These are phyloP conservation scores for Rhimphoctona megacephalus DNA, from an alignment of 2,888 invertebrate species.

Conservation along the genomic window DNA sequence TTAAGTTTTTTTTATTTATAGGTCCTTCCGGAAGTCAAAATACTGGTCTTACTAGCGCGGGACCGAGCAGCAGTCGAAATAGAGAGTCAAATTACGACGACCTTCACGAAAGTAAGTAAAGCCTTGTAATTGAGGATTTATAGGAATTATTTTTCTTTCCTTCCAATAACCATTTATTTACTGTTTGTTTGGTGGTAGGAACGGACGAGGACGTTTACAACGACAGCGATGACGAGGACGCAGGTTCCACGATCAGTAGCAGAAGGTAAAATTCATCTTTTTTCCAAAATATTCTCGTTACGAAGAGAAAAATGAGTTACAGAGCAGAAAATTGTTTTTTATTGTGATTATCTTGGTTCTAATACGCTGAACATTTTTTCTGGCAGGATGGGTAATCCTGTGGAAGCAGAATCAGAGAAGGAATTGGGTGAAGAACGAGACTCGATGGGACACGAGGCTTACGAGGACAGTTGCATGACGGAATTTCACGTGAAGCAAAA, in stretches of 20 bases:
- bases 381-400: constrained; percentile 80
- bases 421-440: constrained; percentile 78
- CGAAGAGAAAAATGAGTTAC: not conserved
- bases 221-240: constrained; percentile 83
- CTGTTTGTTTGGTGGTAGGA: constrained; percentile 70
- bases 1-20: constrained; percentile 55
- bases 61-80: constrained; percentile 76
- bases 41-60: constrained; percentile 72
- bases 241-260: constrained; percentile 64
- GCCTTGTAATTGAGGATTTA: constrained; percentile 14
- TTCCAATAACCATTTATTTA: not conserved
- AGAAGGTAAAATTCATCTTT: constrained; percentile 18
- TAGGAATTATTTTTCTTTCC: not conserved
- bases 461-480: constrained; percentile 78
- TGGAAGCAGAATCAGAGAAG: constrained; percentile 82
- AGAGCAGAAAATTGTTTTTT: not conserved
- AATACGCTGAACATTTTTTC: not conserved
- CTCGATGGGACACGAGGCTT: constrained; percentile 76
- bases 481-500: constrained; percentile 88
- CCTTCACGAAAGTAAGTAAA: constrained; percentile 77
- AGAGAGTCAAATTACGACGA: constrained; percentile 72
- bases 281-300: not conserved
- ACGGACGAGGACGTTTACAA: constrained; percentile 81
- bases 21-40: constrained; percentile 79
- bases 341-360: not conserved